Evolutionary conservation across 2,113 vertebrate genomes (phyloP).

Genomic region (Delphinus delphis): DNA sequence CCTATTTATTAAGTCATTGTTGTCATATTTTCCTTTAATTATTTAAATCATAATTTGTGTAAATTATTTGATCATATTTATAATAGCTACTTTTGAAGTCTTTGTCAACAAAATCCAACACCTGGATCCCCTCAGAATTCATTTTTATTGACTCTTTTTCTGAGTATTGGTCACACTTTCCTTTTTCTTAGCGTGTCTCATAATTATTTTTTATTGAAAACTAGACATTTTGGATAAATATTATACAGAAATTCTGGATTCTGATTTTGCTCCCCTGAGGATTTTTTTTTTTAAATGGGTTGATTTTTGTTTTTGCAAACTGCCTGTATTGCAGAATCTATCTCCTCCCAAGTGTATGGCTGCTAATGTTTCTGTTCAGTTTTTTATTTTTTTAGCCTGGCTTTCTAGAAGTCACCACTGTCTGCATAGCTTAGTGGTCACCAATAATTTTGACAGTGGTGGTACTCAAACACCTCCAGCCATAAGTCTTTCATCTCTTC

Average conservation of each 20-base stretch:
- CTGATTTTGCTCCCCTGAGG: background rate
- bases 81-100: background rate
- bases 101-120: background rate
- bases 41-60: background rate
- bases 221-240: background rate
- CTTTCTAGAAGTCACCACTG: background rate
- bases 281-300: background rate
- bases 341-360: background rate
- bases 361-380: background rate
- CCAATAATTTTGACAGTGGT: background rate
- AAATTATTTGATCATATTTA: background rate
- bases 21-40: background rate
- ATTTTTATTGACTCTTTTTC: background rate
- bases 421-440: background rate
- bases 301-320: background rate
- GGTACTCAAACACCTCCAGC: background rate
- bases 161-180: background rate
- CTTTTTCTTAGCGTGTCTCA: background rate
- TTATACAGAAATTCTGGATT: background rate
- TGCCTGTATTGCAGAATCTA: background rate
- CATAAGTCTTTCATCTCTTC: background rate
- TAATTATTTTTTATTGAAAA: background rate
- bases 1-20: background rate
- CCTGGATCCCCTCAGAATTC: background rate
- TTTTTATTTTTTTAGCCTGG: background rate